These are phyloP conservation scores for Conus betulinus DNA, from an alignment of 1,140 invertebrate species.

Conservation along the genomic window DNA sequence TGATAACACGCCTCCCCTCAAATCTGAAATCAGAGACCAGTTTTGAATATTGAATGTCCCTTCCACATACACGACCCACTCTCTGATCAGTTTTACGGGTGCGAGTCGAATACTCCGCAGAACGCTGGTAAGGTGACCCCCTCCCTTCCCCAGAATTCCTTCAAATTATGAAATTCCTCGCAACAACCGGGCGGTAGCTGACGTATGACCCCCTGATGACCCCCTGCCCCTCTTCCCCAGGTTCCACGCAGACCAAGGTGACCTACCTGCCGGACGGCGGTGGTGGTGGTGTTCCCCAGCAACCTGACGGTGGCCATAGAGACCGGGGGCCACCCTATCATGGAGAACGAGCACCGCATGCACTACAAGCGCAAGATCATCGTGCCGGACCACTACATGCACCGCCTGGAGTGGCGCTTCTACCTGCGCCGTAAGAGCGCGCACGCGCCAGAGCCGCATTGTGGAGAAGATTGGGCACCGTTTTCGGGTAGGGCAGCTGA, in stretches of 20 bases:
- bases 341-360: constrained; percentile 85
- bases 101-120: no score
- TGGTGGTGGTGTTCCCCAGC: constrained; percentile 76
- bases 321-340: constrained; percentile 88
- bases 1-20: no score
- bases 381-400: constrained; percentile 84
- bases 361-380: constrained; percentile 95
- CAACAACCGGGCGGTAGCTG: no score
- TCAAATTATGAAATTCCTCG: no score
- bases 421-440: constrained; percentile 71
- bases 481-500: constrained; percentile 70
- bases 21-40: no score
- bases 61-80: no score
- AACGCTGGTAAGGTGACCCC: no score
- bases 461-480: constrained; percentile 67
- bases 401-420: constrained; percentile 96
- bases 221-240: constrained; percentile 43
- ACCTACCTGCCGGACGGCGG: constrained; percentile 75
- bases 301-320: constrained; percentile 74
- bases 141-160: no score
- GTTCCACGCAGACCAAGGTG: constrained; percentile 70
- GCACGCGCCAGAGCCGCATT: constrained; percentile 56
- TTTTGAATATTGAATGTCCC: no score
- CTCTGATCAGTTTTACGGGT: no score
- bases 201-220: no score